Evolutionary conservation across 2,888 invertebrate species (phyloP).

Genomic region (Agrotis segetum): DNA sequence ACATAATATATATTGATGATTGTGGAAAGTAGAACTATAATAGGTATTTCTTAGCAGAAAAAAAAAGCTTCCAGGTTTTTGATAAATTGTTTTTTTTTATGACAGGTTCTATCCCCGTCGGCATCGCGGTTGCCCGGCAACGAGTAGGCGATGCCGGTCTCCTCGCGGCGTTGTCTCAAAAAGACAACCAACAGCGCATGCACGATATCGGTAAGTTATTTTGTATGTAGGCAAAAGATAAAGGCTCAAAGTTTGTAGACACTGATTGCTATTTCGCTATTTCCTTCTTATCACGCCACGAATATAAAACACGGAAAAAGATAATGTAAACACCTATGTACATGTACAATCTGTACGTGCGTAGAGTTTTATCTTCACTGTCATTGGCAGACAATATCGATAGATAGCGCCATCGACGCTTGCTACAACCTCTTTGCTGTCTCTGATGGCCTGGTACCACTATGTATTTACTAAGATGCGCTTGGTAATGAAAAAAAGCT

Average conservation of each 20-base stretch:
- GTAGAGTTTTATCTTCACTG: conserved; percentile 60
- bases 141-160: conserved; percentile 92
- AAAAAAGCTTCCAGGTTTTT: neutral
- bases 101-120: conserved; percentile 93
- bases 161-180: conserved; percentile 90
- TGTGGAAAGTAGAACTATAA: no score
- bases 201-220: conserved; percentile 90
- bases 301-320: conserved; percentile 30
- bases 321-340: neutral
- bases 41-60: no score
- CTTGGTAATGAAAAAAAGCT: conserved; percentile 84
- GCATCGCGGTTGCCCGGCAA: conserved; percentile 96
- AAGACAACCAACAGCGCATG: conserved; percentile 90
- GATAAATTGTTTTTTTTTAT: conserved; percentile 18
- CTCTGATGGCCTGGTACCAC: conserved; percentile 85
- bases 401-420: conserved; percentile 68
- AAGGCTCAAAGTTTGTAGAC: conserved; percentile 35
- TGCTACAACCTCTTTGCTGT: conserved; percentile 73
- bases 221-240: conserved; percentile 36
- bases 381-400: conserved; percentile 72
- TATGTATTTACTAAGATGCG: conserved; percentile 88
- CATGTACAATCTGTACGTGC: conserved; percentile 21
- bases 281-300: conserved; percentile 38
- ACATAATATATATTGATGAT: no score
- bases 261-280: conserved; percentile 42